Evolutionary conservation across 2,888 invertebrate genomes (phyloP).

Genomic region (Microplitis manilae): DNA sequence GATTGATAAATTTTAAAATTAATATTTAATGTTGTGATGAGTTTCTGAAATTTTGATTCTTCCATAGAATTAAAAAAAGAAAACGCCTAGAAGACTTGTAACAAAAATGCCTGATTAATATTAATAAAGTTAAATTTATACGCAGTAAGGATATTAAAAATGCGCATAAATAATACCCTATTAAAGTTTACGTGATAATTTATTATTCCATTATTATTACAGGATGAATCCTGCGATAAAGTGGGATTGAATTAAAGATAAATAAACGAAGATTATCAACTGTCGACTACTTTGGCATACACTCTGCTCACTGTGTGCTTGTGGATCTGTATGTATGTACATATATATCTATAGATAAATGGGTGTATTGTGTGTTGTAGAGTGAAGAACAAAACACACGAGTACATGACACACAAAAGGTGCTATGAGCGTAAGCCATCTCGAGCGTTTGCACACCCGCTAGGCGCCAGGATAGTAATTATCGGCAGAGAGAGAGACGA

Average conservation of each 20-base stretch:
- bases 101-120: no score
- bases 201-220: background rate
- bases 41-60: no score
- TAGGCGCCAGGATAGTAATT: constrained; percentile 48
- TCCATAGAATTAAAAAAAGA: no score
- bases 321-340: background rate
- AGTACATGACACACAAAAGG: background rate
- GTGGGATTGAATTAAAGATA: constrained; percentile 1
- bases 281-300: background rate
- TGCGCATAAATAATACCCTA: background rate
- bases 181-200: background rate
- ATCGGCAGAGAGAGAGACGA: constrained; percentile 43
- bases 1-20: no score
- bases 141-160: background rate
- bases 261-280: background rate
- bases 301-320: background rate
- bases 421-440: background rate
- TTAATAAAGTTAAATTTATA: background rate
- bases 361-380: background rate
- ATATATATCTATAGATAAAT: no score
- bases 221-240: background rate
- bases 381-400: background rate
- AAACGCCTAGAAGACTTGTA: no score
- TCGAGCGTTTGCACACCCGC: background rate
- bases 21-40: no score